phyloP scores from a whole-genome alignment of 2,113 vertebrate species.

The Speoplatyrhinus poulsoni region DNA sequence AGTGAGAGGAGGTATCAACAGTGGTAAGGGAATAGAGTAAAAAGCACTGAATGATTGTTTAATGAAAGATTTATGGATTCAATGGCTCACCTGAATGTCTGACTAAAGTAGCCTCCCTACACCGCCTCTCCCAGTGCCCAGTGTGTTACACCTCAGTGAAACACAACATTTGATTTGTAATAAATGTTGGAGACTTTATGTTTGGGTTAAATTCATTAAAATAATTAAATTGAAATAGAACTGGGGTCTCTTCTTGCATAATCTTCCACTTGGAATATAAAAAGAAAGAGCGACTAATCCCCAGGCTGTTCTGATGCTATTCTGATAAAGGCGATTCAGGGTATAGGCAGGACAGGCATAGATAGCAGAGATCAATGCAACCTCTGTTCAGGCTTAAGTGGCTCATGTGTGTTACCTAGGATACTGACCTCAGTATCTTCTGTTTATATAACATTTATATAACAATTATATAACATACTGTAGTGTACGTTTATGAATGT shows the following conservation, averaged over 20 bases:
- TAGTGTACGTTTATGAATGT: neutral
- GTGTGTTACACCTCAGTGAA: conserved; percentile 50
- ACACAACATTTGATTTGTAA: conserved; percentile 55
- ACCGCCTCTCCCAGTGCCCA: conserved; percentile 50
- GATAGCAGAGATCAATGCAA: conserved; percentile 20
- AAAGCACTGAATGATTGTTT: conserved; percentile 59
- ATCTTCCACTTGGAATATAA: neutral
- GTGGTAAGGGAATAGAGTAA: conserved; percentile 37
- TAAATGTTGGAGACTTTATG: conserved; percentile 47
- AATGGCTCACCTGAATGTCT: conserved; percentile 65
- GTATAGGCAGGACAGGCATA: neutral
- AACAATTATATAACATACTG: too few species aligned
- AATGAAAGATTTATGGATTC: conserved; percentile 56
- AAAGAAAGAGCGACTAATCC: neutral
- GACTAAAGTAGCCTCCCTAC: conserved; percentile 67
- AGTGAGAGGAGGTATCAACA: conserved; percentile 36
- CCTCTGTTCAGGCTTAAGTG: conserved; percentile 37
- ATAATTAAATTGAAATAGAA: neutral
- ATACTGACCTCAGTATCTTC: neutral
- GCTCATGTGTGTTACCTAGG: neutral
- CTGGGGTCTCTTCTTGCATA: too few species aligned
- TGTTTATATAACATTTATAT: too few species aligned
- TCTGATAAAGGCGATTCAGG: conserved; percentile 15
- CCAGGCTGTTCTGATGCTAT: conserved; percentile 12
- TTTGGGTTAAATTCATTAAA: neutral